Conservation (phyloP, 2,888 invertebrate species). For the Toxonevra muliebris region DNA sequence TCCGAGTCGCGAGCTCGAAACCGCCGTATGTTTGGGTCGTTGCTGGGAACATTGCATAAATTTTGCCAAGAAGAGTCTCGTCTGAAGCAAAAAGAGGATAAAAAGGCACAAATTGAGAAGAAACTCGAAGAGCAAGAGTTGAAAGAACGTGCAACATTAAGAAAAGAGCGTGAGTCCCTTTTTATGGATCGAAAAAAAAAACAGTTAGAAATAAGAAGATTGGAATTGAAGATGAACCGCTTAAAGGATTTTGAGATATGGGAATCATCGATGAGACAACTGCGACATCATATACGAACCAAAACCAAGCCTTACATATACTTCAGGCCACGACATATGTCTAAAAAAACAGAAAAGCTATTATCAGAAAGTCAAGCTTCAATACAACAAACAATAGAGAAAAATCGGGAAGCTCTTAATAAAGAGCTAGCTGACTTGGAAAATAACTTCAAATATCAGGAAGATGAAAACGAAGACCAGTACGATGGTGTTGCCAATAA, state of each 20-base stretch:
- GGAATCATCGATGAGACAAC: slow-evolving; percentile 80
- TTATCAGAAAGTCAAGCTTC: slow-evolving; percentile 72
- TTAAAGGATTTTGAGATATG: slow-evolving; percentile 89
- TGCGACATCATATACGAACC: slow-evolving; percentile 86
- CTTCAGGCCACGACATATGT: slow-evolving; percentile 85
- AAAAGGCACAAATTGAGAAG: slow-evolving; percentile 83
- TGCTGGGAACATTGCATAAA: slow-evolving; percentile 93
- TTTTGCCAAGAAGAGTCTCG: slow-evolving; percentile 95
- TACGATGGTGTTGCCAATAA: not conserved
- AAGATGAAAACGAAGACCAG: slow-evolving; percentile 42
- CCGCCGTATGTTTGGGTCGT: slow-evolving; percentile 93
- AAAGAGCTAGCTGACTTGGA: slow-evolving; percentile 74
- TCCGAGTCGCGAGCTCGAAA: slow-evolving; percentile 85
- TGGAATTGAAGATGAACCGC: slow-evolving; percentile 90
- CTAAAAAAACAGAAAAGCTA: slow-evolving; percentile 74
- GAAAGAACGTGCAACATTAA: slow-evolving; percentile 85
- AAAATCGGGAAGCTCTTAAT: slow-evolving; percentile 72
- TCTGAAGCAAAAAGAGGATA: slow-evolving; percentile 86
- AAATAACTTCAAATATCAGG: slow-evolving; percentile 50
- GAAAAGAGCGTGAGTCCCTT: slow-evolving; percentile 82
- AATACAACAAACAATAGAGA: slow-evolving; percentile 73
- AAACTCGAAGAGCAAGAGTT: slow-evolving; percentile 92
- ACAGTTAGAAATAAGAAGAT: slow-evolving; percentile 85
- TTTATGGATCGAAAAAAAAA: slow-evolving; percentile 87
- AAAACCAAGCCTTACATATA: slow-evolving; percentile 87